Percentiles rank a stretch among this genome's conserved stretches.
phyloP scores from a whole-genome alignment of 2,797 vertebrate genomes.

The Lagodon rhomboides region DNA sequence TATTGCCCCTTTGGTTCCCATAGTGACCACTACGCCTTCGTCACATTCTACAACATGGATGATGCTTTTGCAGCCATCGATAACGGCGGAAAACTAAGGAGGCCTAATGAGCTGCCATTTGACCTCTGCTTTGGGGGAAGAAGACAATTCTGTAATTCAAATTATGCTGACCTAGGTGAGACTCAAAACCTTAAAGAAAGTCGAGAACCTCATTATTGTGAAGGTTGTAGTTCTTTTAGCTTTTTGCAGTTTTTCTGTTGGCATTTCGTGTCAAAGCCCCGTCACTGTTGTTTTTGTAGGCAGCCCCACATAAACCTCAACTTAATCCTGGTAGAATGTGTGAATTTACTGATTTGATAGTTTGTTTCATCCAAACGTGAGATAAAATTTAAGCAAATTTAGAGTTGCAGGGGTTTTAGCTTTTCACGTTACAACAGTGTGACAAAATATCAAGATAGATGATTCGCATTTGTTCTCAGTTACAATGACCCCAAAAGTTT shows the following conservation, averaged over 20 bases:
- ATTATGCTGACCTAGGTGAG: conserved; percentile 93
- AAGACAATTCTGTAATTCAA: conserved; percentile 94
- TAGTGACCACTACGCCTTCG: conserved; percentile 95
- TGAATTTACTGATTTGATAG: too few relatives aligned
- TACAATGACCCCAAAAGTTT: too few relatives aligned
- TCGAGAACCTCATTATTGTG: background rate
- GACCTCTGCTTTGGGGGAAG: conserved; percentile 97
- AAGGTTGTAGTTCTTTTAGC: background rate
- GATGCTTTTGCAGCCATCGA: conserved; percentile 95
- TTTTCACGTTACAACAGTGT: too few relatives aligned
- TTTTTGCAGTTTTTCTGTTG: background rate
- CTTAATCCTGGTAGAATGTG: background rate
- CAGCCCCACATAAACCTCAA: too few relatives aligned
- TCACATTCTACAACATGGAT: conserved; percentile 93
- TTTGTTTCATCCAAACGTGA: background rate
- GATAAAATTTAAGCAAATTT: background rate
- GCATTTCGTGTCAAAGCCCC: background rate
- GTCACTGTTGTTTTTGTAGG: background rate
- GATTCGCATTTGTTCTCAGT: too few relatives aligned
- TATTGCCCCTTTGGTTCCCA: background rate
- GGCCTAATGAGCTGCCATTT: conserved; percentile 93
- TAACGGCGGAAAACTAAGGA: conserved; percentile 91
- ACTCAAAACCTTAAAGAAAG: background rate
- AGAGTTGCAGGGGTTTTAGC: too few relatives aligned
- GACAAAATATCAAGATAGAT: too few relatives aligned